Base-by-base conservation (phyloP, 2,113 vertebrate species). In the Eubucco bourcierii region DNA sequence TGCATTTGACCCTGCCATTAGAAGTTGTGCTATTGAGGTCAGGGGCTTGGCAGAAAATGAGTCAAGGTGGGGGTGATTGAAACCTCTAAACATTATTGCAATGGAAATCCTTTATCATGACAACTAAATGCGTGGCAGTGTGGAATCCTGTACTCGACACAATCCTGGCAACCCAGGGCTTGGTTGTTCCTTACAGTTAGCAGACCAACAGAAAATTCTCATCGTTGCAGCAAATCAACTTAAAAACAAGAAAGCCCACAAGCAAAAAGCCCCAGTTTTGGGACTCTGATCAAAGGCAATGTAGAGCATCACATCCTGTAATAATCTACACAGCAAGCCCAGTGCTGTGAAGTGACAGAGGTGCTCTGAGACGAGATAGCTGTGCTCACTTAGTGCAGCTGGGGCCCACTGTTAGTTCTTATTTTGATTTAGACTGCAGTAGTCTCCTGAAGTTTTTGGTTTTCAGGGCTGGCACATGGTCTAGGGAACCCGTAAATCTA, bases 121-220 rank as follows among this genome's bases (percentile, higher is more conserved):
- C 39, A 80, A 19, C 13, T 21, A 44, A 58, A 55, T 3, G n/a
- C 3, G 3, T 73, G 70, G 52, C 41, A 71, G 50, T 0, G 2
- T 56, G 39, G 34, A 80, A 70, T 33, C 44, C 73, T 44, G 46
- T 28, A 50, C 24, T 24, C 0, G 6, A 55, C 66, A 24, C 1
- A 58, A 27, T 13, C 39, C 33, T 4, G 61, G 58, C 34, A 75
- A 75, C 41, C 4, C 44, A 88, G 66, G 59, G 27, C n/a, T 83
- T 65, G 41, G 50, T 1, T 44, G 17, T 4, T 2, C 28, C 41
- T 63, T 64, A 0, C 0, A 2, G 59, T 9, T 9, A 13, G 21
- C 61, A 76, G 7, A 29, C 73, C 50, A 55, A 41, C 7, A 16
- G 8, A 31, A 78, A 93, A 84, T 34, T 58, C 27, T 28, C 25